Percentiles rank a stretch among this genome's conserved stretches.
phyloP scores from a whole-genome alignment of 2,797 vertebrate genomes.

The Phylloscopus collybita region DNA sequence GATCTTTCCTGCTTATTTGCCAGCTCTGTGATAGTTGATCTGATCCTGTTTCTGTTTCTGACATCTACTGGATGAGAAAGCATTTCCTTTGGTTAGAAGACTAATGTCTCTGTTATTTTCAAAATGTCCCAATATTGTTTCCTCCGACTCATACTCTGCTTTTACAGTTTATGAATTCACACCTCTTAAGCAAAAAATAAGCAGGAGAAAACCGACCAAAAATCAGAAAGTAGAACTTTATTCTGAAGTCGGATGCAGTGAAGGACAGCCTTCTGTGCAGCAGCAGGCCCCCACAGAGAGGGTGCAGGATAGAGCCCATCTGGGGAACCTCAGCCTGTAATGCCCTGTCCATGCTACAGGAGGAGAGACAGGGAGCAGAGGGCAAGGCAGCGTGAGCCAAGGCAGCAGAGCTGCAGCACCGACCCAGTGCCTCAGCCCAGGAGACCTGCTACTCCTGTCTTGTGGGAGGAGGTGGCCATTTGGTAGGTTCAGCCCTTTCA shows the following conservation, averaged over 20 bases:
- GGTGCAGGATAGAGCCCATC: neutral
- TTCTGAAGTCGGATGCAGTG: neutral
- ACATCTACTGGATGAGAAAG: conserved; percentile 17
- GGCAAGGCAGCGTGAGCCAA: neutral
- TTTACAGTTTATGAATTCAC: neutral
- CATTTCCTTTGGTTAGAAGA: neutral
- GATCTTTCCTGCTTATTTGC: conserved; percentile 49
- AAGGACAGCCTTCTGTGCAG: neutral
- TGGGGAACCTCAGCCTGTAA: neutral
- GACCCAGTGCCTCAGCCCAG: neutral
- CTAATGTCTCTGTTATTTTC: neutral
- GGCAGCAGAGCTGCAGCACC: neutral
- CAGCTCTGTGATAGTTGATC: conserved; percentile 29
- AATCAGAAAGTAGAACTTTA: neutral
- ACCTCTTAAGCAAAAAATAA: neutral
- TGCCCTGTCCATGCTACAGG: rapidly evolving
- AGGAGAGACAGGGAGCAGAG: neutral
- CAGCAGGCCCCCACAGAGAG: neutral
- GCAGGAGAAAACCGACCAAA: neutral
- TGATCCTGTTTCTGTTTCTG: conserved; percentile 57
- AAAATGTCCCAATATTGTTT: neutral
- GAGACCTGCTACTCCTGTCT: neutral
- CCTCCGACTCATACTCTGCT: neutral
- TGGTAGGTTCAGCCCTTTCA: neutral
- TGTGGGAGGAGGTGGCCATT: neutral